Evolutionary conservation across 2,888 invertebrate species (phyloP).

Genomic region (Drosophila nigritarsus): DNA sequence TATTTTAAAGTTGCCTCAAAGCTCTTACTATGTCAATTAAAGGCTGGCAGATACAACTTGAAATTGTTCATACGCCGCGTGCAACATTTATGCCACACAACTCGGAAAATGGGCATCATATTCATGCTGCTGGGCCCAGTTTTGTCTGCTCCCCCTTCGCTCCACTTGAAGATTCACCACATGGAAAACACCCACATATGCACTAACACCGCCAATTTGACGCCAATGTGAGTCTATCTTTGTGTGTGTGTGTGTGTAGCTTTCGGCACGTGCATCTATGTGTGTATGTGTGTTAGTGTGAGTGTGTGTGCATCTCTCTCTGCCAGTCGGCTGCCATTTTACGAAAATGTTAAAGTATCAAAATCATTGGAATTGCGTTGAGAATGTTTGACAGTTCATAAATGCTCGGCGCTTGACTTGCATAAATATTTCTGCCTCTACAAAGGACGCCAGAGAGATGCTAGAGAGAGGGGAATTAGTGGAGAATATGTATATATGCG

Average conservation of each 20-base stretch:
- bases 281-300: conserved; percentile 20
- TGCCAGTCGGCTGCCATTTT: conserved; percentile 73
- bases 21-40: conserved; percentile 70
- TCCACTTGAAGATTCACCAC: conserved; percentile 47
- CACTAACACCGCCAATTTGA: conserved; percentile 79
- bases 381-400: conserved; percentile 83
- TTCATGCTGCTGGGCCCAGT: neutral
- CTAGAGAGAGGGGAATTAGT: neutral
- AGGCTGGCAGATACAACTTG: conserved; percentile 56
- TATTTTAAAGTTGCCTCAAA: conserved; percentile 50
- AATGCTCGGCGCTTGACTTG: conserved; percentile 82
- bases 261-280: conserved; percentile 37
- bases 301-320: conserved; percentile 6
- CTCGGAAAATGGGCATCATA: conserved; percentile 23
- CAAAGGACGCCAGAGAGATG: conserved; percentile 5
- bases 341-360: conserved; percentile 83
- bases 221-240: conserved; percentile 52
- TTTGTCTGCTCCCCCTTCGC: conserved; percentile 6
- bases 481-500: neutral
- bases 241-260: conserved; percentile 25
- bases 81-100: conserved; percentile 53
- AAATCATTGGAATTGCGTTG: conserved; percentile 83
- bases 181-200: conserved; percentile 76
- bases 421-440: conserved; percentile 79
- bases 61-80: conserved; percentile 70